Evolutionary conservation across 2,888 invertebrate species (phyloP), one percentile per base, ranked within the genome.

Genomic region (Stratiomys singularior): DNA sequence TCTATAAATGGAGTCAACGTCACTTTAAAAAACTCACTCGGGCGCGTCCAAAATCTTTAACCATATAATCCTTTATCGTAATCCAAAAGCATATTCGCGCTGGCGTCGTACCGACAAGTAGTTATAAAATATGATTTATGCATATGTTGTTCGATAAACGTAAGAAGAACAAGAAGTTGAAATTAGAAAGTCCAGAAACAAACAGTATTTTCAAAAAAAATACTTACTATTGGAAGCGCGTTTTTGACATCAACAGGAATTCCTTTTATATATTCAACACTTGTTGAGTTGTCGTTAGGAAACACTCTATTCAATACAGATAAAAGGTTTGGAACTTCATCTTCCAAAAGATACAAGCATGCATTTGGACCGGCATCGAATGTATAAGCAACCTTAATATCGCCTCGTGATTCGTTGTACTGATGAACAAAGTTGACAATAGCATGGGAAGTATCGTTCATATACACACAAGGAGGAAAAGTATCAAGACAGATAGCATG

Each of bases 341-440:
- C 88, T 81, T 95, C 92, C 69, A 95, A 87, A 18, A 97, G 87
- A 87, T 94, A 98, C 0, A 99, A 87, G 85, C 96, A 97, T 3
- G 96, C 96, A 89, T 99, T 99, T 69, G 98, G 95, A 4, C 99
- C 99, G 76, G 99, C 99, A 90, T 99, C 99, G 89, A 96, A 99
- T 18, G 99, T 98, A 85, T 99, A 99, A 0, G 97, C 97, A 7
- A 96, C 93, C 87, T 91, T 93, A 21, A 88, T 86, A 79, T 88
- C 85, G n/a, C 91, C 91, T 83, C 88, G 89, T 28, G 89, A 86
- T 60, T 90, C 88, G 87, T 99, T 99, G 84, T 94, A 97, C 23
- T 89, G 88, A 87, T 98, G 96, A 72, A 98, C 90, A 78, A 97
- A 87, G 79, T 93, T 89, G 3, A 94, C 90, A 76, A 99, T 93